Percentiles rank a stretch among this genome's conserved stretches.
Evolutionary conservation across 2,888 invertebrate genomes (phyloP).

Genomic region (Tanytarsus gracilentus): DNA sequence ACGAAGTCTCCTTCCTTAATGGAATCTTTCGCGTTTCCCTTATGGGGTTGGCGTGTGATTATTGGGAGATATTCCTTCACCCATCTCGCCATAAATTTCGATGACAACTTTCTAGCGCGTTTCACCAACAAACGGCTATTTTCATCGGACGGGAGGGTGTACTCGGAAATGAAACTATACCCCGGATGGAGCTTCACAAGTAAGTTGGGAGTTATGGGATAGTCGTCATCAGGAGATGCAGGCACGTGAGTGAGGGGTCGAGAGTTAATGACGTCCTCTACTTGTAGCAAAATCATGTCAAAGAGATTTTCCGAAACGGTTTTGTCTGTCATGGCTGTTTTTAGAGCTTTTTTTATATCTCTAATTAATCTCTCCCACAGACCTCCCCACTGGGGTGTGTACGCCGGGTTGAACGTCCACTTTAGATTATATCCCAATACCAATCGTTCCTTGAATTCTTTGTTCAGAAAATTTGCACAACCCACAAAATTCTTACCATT

Average conservation of each 20-base stretch:
- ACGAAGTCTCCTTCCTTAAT: not conserved
- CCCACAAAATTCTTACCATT: not conserved
- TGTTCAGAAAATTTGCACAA: not conserved
- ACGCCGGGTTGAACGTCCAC: not conserved
- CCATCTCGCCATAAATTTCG: not conserved
- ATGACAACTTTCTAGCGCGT: not conserved
- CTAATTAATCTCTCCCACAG: not conserved
- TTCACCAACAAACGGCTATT: no score
- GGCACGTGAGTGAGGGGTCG: not conserved
- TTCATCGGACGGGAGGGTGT: no score
- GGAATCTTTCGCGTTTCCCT: not conserved
- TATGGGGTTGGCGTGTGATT: not conserved
- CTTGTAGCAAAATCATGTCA: not conserved
- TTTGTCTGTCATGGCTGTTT: not conserved
- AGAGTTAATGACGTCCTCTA: not conserved
- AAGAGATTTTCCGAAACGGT: no score
- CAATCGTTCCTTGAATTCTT: not conserved
- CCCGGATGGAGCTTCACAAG: not conserved
- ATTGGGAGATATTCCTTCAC: not conserved
- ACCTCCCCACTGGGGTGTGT: not conserved
- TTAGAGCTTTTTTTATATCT: not conserved
- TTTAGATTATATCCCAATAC: not conserved
- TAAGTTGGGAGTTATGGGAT: not conserved
- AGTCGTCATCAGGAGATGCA: not conserved
- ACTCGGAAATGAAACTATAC: not conserved